Evolutionary conservation across 2,888 invertebrate species (phyloP).

Genomic region (Tortrix viridana): DNA sequence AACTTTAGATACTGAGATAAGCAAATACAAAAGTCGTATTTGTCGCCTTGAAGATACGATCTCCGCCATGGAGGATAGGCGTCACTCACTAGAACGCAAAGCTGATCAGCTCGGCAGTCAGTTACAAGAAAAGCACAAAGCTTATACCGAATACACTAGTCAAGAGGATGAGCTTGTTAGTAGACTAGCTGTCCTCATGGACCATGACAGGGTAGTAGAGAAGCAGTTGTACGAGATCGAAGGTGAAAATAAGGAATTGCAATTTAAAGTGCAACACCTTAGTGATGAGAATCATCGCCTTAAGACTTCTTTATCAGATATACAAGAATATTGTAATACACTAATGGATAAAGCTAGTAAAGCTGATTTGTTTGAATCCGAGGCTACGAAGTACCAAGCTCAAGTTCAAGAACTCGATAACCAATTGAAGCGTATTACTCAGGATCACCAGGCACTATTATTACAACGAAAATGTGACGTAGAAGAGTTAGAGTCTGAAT

Average conservation of each 20-base stretch:
- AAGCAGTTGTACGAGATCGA: constrained; percentile 85
- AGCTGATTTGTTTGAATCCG: constrained; percentile 61
- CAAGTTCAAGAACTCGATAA: constrained; percentile 74
- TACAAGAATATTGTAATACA: constrained; percentile 67
- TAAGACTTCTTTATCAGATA: constrained; percentile 69
- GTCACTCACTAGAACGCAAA: constrained; percentile 84
- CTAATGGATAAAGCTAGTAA: constrained; percentile 66
- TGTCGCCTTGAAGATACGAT: constrained; percentile 87
- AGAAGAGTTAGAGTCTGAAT: constrained; percentile 74
- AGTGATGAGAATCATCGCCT: constrained; percentile 80
- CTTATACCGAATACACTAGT: constrained; percentile 83
- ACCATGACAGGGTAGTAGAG: constrained; percentile 86
- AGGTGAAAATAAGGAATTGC: constrained; percentile 82
- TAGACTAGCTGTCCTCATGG: constrained; percentile 85
- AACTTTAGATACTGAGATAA: constrained; percentile 87
- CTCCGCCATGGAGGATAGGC: constrained; percentile 84
- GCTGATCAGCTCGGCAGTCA: constrained; percentile 85
- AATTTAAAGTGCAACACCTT: constrained; percentile 80
- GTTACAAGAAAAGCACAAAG: constrained; percentile 84
- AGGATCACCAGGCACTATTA: constrained; percentile 68
- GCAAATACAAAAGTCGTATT: constrained; percentile 86
- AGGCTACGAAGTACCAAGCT: constrained; percentile 60
- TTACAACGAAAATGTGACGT: constrained; percentile 73
- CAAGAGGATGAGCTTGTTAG: constrained; percentile 86
- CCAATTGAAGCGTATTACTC: constrained; percentile 63